Evolutionary conservation across 2,113 vertebrate genomes (phyloP), one percentile per base, ranked within the genome.

Genomic region (Alectura lathami): DNA sequence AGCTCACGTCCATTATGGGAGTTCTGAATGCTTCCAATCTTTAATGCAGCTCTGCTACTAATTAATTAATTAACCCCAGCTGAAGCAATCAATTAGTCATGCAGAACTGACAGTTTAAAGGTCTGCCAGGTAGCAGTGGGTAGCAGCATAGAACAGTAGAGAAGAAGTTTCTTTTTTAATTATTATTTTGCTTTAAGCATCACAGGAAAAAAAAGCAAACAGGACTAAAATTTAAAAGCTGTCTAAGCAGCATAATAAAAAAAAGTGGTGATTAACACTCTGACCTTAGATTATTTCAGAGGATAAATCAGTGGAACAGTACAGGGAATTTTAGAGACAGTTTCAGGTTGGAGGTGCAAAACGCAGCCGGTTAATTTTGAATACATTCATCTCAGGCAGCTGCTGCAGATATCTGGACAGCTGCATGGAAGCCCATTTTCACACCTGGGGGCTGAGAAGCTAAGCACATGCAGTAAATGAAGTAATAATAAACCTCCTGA

Each of bases 41-140:
- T 98, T 98, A 98, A 98, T 91, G 89, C 64, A 77, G 94, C 97
- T 94, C 93, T 97, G 91, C 97, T 98, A 98, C 97, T 98, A 98
- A 99, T 99, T 99, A 98, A 99, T 99, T 98, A 99, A 99, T 99
- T 98, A 98, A 98, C 97, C 98, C 95, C 95, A 97, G 98, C 94
- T 96, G 83, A 97, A 97, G 97, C 97, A 97, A 98, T 98, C 98
- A 97, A 98, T 99, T 98, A 96, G 97, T 98, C 97, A 97, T 96
- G 97, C 97, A 97, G 97, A 97, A 97, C 97, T 68, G 92, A 96
- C 97, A 95, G 97, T 96, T 96, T 88, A 94, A 97, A 97, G 96
- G 96, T 96, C 86, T 97, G 83, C 94, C 91, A 96, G 86, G 88
- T 96, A 96, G 73, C 74, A 5, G 59, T 73, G 91, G 56, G 80